Conservation (phyloP, 2,888 invertebrate species). For the Clistopyga incitator region DNA sequence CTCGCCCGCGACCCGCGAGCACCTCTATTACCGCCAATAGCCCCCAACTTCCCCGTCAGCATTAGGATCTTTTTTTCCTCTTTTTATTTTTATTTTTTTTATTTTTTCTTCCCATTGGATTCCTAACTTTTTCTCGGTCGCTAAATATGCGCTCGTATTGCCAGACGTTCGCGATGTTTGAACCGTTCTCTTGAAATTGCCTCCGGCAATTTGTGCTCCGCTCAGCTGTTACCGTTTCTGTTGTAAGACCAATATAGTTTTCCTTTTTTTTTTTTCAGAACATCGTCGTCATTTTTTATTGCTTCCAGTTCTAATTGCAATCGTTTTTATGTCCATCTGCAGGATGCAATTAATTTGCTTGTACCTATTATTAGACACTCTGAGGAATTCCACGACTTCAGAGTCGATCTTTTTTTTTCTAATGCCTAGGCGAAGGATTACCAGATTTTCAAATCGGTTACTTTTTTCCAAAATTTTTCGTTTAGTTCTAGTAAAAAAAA, state of each 20-base stretch:
- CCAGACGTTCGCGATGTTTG: slow-evolving; percentile 1
- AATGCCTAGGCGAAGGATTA: background rate
- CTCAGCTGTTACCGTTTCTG: slow-evolving; percentile 15
- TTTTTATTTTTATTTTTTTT: slow-evolving; percentile 35
- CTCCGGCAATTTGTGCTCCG: slow-evolving; percentile 43
- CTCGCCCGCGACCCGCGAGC: slow-evolving; percentile 54
- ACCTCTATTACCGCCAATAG: slow-evolving; percentile 24
- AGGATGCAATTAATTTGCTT: background rate
- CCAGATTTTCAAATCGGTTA: background rate
- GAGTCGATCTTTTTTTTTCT: background rate
- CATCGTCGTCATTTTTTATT: background rate
- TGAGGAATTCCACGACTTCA: background rate
- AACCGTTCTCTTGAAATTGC: slow-evolving; percentile 28
- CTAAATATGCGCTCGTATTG: background rate
- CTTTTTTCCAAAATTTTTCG: background rate
- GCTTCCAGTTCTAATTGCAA: too few species aligned
- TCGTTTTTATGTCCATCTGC: background rate
- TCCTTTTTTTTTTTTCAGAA: background rate
- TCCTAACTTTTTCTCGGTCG: slow-evolving; percentile 50
- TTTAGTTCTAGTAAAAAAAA: background rate
- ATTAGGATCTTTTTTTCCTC: too few species aligned
- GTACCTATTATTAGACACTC: background rate
- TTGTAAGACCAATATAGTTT: slow-evolving; percentile 7
- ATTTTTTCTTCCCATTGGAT: slow-evolving; percentile 23
- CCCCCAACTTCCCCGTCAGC: slow-evolving; percentile 60